phyloP scores from a whole-genome alignment of 92 coral and sea anemone species.

The Epizoanthus scotinus region DNA sequence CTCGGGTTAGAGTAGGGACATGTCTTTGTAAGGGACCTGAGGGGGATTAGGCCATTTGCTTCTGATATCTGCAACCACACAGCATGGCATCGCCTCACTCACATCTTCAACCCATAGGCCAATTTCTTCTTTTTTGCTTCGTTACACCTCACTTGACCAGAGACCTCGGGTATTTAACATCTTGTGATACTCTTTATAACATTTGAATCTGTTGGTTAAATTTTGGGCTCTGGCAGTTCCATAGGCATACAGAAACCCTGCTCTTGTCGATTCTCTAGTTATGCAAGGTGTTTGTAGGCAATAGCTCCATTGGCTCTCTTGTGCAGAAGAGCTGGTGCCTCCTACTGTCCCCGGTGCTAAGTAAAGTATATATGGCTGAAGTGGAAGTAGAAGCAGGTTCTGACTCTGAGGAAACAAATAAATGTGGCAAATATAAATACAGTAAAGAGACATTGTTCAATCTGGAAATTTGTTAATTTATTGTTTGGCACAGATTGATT shows the following conservation, averaged over 20 bases:
- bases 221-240: constrained; percentile 14
- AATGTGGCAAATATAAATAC: no score
- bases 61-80: not conserved
- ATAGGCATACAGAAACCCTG: not conserved
- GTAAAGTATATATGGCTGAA: no score
- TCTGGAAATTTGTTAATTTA: no score
- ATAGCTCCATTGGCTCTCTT: not conserved
- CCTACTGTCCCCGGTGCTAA: no score
- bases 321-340: not conserved
- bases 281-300: constrained; percentile 15
- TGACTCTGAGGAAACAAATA: no score
- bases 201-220: not conserved
- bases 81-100: no score
- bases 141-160: not conserved
- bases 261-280: not conserved
- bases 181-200: not conserved
- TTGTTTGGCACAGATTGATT: no score
- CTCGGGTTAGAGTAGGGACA: constrained; percentile 3
- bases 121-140: not conserved
- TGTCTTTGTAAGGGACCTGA: constrained; percentile 19
- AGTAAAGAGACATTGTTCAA: no score
- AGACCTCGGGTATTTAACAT: not conserved
- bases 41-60: constrained; percentile 24
- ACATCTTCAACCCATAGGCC: not conserved
- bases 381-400: no score